These are phyloP conservation scores for Ictalurus furcatus DNA, from an alignment of 2,113 vertebrate species.

Conservation along the genomic window DNA sequence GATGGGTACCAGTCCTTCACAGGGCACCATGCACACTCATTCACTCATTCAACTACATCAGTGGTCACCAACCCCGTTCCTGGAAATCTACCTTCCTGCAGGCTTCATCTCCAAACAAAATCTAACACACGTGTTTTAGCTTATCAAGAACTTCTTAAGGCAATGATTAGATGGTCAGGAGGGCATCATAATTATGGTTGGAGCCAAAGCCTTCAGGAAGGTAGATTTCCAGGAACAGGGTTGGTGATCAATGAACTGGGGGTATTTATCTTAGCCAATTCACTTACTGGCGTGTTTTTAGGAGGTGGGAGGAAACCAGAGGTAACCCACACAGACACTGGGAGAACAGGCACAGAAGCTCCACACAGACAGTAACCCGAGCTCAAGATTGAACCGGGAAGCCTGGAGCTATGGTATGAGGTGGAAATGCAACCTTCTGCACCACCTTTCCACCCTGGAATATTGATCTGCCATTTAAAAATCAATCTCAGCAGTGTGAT, in stretches of 20 bases:
- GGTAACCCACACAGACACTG: not conserved
- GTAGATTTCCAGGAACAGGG: no score
- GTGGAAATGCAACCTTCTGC: not conserved
- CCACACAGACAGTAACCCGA: not conserved
- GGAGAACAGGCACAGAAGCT: not conserved
- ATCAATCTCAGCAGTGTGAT: not conserved
- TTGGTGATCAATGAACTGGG: no score
- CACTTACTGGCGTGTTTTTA: not conserved
- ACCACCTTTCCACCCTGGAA: not conserved
- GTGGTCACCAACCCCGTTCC: no score
- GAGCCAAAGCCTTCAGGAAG: no score
- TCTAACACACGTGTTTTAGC: no score
- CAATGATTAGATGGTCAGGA: no score
- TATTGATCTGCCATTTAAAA: constrained; percentile 17
- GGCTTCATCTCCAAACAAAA: no score
- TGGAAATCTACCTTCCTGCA: no score
- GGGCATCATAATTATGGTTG: no score
- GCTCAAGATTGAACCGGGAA: not conserved
- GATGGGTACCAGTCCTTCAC: not conserved
- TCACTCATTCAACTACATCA: not conserved
- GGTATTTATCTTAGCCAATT: not conserved
- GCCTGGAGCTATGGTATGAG: not conserved
- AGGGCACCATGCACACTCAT: not conserved
- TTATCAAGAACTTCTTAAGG: no score
- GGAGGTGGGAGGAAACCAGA: not conserved